Percentiles rank a stretch among this genome's conserved stretches.
phyloP scores from a whole-genome alignment of 2,113 vertebrate genomes.

The Ammodytes marinus region DNA sequence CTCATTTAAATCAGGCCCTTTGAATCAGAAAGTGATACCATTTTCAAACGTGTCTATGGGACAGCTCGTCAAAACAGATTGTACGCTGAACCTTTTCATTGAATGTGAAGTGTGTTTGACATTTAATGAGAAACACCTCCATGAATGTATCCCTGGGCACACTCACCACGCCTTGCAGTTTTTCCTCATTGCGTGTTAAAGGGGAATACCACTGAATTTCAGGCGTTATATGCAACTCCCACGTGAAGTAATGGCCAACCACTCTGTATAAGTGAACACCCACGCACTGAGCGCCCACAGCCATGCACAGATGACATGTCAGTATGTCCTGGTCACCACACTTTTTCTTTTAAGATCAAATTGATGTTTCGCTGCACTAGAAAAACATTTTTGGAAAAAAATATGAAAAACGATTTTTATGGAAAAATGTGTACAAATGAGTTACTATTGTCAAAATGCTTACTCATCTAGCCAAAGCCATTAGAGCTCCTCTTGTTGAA shows the following conservation, averaged over 20 bases:
- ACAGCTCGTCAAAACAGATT: conserved; percentile 41
- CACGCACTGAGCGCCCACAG: conserved; percentile 41
- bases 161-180: conserved; percentile 14
- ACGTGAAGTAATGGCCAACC: conserved; percentile 38
- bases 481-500: not conserved
- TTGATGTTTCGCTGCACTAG: conserved; percentile 28
- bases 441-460: not conserved
- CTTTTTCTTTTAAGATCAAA: conserved; percentile 61
- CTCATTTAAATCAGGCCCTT: conserved; percentile 11
- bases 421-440: conserved; percentile 17
- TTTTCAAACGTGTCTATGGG: conserved; percentile 23
- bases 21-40: conserved; percentile 12
- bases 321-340: conserved; percentile 38
- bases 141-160: conserved; percentile 41
- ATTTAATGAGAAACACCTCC: conserved; percentile 59
- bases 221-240: conserved; percentile 50
- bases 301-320: conserved; percentile 49
- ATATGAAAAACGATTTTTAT: not conserved
- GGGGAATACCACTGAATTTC: conserved; percentile 67
- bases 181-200: conserved; percentile 46
- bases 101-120: conserved; percentile 55
- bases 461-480: not conserved
- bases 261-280: conserved; percentile 50
- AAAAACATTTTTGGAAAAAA: conserved; percentile 32
- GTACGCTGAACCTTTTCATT: conserved; percentile 45